Evolutionary conservation across 2,888 invertebrate species (phyloP), one percentile per base, ranked within the genome.

Genomic region (Eupithecia subfuscata): DNA sequence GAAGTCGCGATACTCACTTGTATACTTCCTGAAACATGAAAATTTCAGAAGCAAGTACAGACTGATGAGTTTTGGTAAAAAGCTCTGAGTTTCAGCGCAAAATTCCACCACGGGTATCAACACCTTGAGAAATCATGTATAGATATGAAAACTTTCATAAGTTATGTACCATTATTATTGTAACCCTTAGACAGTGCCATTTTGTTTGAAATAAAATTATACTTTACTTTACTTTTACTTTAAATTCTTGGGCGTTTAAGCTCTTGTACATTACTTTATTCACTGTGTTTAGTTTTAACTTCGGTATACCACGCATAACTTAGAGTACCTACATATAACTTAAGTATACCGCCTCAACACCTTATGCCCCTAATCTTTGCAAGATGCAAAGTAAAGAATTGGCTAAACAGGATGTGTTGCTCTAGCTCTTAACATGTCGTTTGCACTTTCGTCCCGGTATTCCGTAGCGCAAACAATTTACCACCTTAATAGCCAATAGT

Each of bases 1-100:
- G 70, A 78, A 80, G 71, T 75, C 74, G 14, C 52, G 34, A 71
- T 73, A 74, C 77, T 75, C 72, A 22, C 78, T 65, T 73, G 71
- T 71, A 69, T 75, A 79, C 78, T 68, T 43, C 68, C 40, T 68
- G 40, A n/a, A 43, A 68, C 68, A 68, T 68, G 12, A 67, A 67
- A 40, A 67, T 67, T 67, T 40, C 65, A 67, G 65, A 37, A 40
- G 60, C n/a, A 9, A 22, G 22, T n/a, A n/a, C 65, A 65, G 18
- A 37, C 40, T 67, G 40, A 67, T 67, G 65, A 34, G 40, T 37
- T 37, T n/a, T 37, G 37, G 9, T 40, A 22, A 37, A 22, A 37
- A 67, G 65, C 22, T n/a, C 37, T 12, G 65, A n/a, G n/a, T 37
- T 67, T 37, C 18, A 37, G 34, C 12, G 64, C 2, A 2, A 8